These are phyloP conservation scores for Dolomedes plantarius DNA, from an alignment of 2,888 invertebrate genomes.

Conservation along the genomic window DNA sequence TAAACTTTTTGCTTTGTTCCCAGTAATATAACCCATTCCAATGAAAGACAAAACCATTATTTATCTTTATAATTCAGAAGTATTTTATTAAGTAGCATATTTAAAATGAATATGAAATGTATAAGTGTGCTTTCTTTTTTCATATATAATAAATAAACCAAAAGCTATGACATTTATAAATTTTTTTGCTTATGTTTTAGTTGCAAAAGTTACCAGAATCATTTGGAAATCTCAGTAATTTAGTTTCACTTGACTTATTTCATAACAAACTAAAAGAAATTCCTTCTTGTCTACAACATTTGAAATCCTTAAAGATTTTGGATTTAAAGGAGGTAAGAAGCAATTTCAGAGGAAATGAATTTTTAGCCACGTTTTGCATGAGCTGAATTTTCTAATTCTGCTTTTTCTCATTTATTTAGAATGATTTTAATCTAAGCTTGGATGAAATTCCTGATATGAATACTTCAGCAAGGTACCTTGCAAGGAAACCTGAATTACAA, in stretches of 20 bases:
- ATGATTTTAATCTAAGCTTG: constrained; percentile 6
- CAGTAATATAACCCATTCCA: too few species aligned
- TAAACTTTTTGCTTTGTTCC: too few species aligned
- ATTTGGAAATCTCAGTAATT: constrained; percentile 30
- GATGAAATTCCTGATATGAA: constrained; percentile 14
- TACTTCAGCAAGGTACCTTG: constrained; percentile 16
- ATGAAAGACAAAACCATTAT: too few species aligned
- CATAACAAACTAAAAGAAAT: constrained; percentile 37
- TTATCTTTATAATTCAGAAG: not conserved
- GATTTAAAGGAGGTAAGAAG: constrained; percentile 45
- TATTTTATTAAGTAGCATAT: too few species aligned
- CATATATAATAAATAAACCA: too few species aligned
- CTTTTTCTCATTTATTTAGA: not conserved
- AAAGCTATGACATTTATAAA: not conserved
- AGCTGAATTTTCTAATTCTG: too few species aligned
- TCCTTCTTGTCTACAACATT: constrained; percentile 17
- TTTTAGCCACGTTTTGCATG: too few species aligned
- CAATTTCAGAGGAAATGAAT: too few species aligned
- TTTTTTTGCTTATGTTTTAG: constrained; percentile 5
- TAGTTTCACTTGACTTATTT: constrained; percentile 44
- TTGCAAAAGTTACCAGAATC: constrained; percentile 40
- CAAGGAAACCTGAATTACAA: constrained; percentile 15
- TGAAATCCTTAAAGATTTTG: constrained; percentile 23
- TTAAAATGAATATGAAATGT: too few species aligned
- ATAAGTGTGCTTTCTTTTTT: too few species aligned